Conservation (phyloP, 2,797 vertebrate genomes). For the Cynopterus sphinx region DNA sequence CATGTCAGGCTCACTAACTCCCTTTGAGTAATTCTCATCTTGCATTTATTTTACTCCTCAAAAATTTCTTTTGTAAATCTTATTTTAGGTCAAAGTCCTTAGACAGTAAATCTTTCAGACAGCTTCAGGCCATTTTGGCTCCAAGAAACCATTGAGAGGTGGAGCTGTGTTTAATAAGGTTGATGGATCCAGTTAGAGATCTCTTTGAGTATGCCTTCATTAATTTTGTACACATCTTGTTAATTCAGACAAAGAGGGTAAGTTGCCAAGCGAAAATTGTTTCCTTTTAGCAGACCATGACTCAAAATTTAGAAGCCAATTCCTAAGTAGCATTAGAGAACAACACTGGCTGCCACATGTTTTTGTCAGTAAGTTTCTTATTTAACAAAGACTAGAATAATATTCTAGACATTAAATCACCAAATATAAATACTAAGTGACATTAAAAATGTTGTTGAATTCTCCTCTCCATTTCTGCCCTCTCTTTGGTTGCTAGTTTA, state of each 20-base stretch:
- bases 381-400: not conserved
- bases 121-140: conserved; percentile 57
- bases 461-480: not conserved
- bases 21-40: conserved; percentile 56
- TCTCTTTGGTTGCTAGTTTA: not conserved
- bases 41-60: conserved; percentile 67
- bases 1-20: not conserved
- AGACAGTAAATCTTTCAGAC: conserved; percentile 46
- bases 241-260: conserved; percentile 39
- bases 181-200: not conserved
- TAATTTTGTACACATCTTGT: conserved; percentile 43
- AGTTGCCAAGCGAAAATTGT: conserved; percentile 18
- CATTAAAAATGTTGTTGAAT: conserved; percentile 4
- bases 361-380: not conserved
- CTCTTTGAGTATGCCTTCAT: not conserved
- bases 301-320: conserved; percentile 24
- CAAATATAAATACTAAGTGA: conserved; percentile 23
- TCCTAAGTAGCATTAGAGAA: not conserved
- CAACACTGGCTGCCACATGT: not conserved
- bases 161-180: conserved; percentile 26
- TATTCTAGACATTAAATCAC: conserved; percentile 34
- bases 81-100: conserved; percentile 51
- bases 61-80: conserved; percentile 58
- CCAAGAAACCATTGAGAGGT: not conserved
- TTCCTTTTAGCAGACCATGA: conserved; percentile 33